Evolutionary conservation across 1,140 invertebrate species (phyloP).

Genomic region (Battus philenor): DNA sequence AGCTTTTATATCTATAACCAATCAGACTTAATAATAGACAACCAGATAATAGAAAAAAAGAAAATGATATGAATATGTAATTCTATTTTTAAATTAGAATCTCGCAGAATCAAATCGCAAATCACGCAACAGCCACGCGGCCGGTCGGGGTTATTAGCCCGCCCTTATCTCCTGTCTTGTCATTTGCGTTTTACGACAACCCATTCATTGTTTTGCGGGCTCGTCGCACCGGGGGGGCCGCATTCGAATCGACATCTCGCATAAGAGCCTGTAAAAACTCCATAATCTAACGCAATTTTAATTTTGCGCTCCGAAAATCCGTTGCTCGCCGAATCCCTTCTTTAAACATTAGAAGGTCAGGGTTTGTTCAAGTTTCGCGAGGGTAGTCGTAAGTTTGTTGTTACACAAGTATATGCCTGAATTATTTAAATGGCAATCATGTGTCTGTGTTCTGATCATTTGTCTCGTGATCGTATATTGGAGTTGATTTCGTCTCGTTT

Average conservation of each 20-base stretch:
- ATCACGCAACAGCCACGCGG: background rate
- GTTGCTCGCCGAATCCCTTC: too few relatives aligned
- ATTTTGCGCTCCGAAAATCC: slow-evolving; percentile 2
- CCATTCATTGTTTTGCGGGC: slow-evolving; percentile 57
- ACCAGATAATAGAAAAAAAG: too few relatives aligned
- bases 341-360: too few relatives aligned
- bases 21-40: too few relatives aligned
- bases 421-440: slow-evolving; percentile 72
- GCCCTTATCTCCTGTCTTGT: slow-evolving; percentile 57
- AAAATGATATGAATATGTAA: too few relatives aligned
- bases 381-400: background rate
- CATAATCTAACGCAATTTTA: slow-evolving; percentile 35
- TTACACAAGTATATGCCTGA: slow-evolving; percentile 38
- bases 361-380: too few relatives aligned
- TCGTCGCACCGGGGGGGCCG: slow-evolving; percentile 42
- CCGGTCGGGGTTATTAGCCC: slow-evolving; percentile 53
- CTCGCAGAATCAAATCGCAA: background rate
- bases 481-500: slow-evolving; percentile 19
- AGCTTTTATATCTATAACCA: too few relatives aligned
- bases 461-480: slow-evolving; percentile 50
- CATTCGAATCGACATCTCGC: slow-evolving; percentile 68
- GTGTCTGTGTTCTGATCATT: slow-evolving; percentile 66
- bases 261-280: slow-evolving; percentile 70
- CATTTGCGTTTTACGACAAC: slow-evolving; percentile 54
- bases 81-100: too few relatives aligned